Percentiles rank a stretch among this genome's conserved stretches.
These are phyloP conservation scores for Spermophilus dauricus DNA, from an alignment of 2,113 vertebrate species.

Conservation along the genomic window DNA sequence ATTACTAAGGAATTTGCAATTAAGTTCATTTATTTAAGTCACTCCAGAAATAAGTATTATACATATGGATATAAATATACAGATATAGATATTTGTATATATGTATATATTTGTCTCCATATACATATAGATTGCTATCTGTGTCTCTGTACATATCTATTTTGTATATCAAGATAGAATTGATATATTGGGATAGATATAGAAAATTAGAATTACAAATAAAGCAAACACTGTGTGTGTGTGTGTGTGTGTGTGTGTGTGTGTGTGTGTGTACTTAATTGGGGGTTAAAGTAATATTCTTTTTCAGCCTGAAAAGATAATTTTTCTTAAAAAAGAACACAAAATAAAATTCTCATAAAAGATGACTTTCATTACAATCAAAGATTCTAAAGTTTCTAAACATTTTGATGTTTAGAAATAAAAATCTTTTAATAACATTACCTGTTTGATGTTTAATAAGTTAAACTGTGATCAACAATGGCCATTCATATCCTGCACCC, in stretches of 20 bases:
- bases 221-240: not conserved
- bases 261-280: not conserved
- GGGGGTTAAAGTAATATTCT: not conserved
- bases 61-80: not conserved
- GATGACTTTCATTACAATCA: not conserved
- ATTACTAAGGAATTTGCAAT: not conserved
- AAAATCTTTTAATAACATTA: not conserved
- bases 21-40: not conserved
- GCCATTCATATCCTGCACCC: accelerated
- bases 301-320: not conserved
- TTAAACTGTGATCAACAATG: not conserved
- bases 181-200: not conserved
- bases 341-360: not conserved
- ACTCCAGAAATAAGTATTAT: not conserved
- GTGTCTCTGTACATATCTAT: not conserved
- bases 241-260: not conserved
- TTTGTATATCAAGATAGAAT: not conserved
- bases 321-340: not conserved
- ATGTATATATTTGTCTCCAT: not conserved
- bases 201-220: not conserved
- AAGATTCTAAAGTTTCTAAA: not conserved
- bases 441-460: not conserved
- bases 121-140: not conserved
- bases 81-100: not conserved
- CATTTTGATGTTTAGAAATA: not conserved